Base-by-base conservation (phyloP, 2,113 vertebrate genomes). In the Platysternon megacephalum region DNA sequence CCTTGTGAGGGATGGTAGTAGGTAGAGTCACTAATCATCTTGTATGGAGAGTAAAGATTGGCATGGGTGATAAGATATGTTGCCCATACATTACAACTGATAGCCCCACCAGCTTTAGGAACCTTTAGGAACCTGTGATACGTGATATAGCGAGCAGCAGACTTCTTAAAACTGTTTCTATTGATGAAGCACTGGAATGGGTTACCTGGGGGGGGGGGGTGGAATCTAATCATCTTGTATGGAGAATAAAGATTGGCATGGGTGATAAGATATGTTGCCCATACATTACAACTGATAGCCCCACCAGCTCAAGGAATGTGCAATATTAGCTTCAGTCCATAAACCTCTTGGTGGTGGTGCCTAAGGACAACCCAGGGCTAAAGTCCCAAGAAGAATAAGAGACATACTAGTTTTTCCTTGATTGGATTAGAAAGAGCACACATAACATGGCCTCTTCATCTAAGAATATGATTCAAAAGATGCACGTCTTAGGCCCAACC, bases 51-150 rank as follows among this genome's bases (percentile, higher is more conserved):
- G 0, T 53, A 78, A 3, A 52, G 4, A 65, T 89, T 89, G 44
- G 32, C 13, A 8, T 39, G 19, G n/a, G n/a, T 72, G 65, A 72
- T 72, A 72, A 84, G 81, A 2, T 5, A 48, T 3, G 11, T 51
- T 24, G 0, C 2, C 82, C 11, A 58, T 3, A 19, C 12, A 68
- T 5, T 26, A 2, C 3, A 82, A 2, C 3, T 32, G 4, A 2
- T 42, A 78, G 49, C 6, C 42, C 21, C 68, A 74, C 21, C 26
- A 84, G 1, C 3, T 56, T n/a, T n/a, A n/a, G n/a, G n/a, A n/a
- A n/a, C n/a, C n/a, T n/a, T n/a, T n/a, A n/a, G n/a, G n/a, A n/a
- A n/a, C n/a, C n/a, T n/a, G n/a, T n/a, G n/a, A n/a, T n/a, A n/a
- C n/a, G n/a, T n/a, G n/a, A n/a, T n/a, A n/a, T n/a, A n/a, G n/a